Base-by-base conservation (phyloP, 2,797 vertebrate species). In the Leptoclinus maculatus region DNA sequence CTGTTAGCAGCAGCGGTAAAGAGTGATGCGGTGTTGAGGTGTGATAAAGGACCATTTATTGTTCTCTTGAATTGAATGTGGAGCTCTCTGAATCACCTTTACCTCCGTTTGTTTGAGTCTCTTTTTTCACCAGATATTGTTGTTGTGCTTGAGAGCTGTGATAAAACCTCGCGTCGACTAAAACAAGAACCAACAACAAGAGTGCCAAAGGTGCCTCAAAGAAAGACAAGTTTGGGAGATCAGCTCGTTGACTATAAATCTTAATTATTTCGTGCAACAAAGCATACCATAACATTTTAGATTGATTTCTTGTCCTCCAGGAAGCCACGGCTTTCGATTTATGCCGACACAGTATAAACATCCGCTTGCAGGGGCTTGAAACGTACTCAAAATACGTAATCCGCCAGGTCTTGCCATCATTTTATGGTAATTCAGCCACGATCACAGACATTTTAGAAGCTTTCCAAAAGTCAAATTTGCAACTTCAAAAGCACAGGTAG, bases 11-110 rank as follows among this genome's bases (percentile, higher is more conserved):
- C 57, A 60, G 39, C 21, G 47, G 65, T 60, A n/a, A 43, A 57
- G 80, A 78, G 60, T 64, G 51, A 77, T n/a, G 34, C 54, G 4
- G 29, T 65, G 43, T 17, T 27, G 39, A 74, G 43, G 29, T 68
- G 56, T 76, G 65, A 80, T 45, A 63, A 76, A 59, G 56, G 70
- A 69, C 58, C 66, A 59, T 39, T 81, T 79, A 79, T 70, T 76
- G 66, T 59, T 57, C 66, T 62, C 63, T 45, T 59, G 54, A 65
- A 79, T 65, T 4, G 16, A 57, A 70, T 56, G 60, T 73, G 23
- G 34, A 68, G 60, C 54, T 13, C 25, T 71, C 64, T 76, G 76
- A 71, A 86, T 45, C 32, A 67, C 8, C 27, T 77, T 79, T 41
- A 64, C 54, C 34, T 72, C 51, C 23, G 53, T 21, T 75, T 25